Conservation (phyloP, 2,797 vertebrate genomes). For the Hemitrygon akajei region DNA sequence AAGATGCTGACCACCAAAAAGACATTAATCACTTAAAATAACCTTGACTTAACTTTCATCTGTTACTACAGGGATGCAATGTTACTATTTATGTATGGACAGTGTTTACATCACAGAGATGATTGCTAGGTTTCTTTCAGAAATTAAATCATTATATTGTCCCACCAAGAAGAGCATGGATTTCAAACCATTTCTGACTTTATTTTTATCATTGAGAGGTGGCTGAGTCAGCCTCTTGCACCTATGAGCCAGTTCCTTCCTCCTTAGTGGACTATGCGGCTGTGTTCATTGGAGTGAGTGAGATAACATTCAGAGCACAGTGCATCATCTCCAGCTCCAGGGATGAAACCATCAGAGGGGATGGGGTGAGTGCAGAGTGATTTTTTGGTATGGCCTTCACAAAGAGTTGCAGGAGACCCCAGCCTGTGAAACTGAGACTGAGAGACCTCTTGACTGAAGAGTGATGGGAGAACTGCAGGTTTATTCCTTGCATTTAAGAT, state of each 20-base stretch:
- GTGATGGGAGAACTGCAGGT: neutral
- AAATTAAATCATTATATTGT: too few relatives aligned
- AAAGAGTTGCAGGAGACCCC: neutral
- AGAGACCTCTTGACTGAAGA: neutral
- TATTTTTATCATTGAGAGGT: neutral
- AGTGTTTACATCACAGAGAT: too few relatives aligned
- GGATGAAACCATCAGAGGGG: neutral
- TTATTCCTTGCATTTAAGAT: neutral
- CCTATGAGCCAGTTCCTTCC: too few relatives aligned
- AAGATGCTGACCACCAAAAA: too few relatives aligned
- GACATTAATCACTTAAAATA: too few relatives aligned
- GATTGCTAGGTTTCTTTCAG: too few relatives aligned
- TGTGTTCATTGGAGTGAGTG: too few relatives aligned
- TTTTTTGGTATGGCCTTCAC: neutral
- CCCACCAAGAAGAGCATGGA: neutral
- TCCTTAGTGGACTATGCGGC: neutral
- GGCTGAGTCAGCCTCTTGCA: too few relatives aligned
- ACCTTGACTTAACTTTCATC: too few relatives aligned
- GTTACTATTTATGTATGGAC: too few relatives aligned
- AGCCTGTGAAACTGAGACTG: neutral
- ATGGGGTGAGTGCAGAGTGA: neutral
- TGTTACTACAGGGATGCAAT: too few relatives aligned
- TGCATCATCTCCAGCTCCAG: neutral
- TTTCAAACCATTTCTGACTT: neutral
- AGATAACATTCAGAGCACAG: too few relatives aligned